Evolutionary conservation across 2,888 invertebrate species (phyloP).

Genomic region (Gerosis bhagava): DNA sequence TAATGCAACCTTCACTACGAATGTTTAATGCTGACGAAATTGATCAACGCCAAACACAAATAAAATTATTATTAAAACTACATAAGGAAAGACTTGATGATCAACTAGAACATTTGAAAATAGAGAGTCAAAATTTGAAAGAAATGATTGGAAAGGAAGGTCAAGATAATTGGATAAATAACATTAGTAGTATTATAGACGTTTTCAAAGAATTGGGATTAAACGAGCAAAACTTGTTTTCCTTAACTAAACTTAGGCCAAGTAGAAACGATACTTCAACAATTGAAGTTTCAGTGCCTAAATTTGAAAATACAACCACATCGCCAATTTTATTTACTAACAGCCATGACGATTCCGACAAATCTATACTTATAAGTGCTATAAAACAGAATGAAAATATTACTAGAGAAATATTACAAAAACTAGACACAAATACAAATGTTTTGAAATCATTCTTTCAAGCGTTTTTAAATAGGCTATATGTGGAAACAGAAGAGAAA

Average conservation of each 20-base stretch:
- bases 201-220: conserved; percentile 9
- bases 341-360: conserved; percentile 29
- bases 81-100: conserved; percentile 54
- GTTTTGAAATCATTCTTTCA: conserved; percentile 52
- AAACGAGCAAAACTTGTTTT: no score
- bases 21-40: no score
- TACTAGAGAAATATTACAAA: conserved; percentile 57
- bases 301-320: no score
- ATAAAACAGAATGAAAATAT: conserved; percentile 55
- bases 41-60: conserved; percentile 44
- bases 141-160: conserved; percentile 32
- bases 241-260: no score
- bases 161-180: conserved; percentile 31
- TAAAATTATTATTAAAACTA: conserved; percentile 47
- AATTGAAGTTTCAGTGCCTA: no score
- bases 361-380: conserved; percentile 40
- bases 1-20: no score
- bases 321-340: no score
- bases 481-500: no score
- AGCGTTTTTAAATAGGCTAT: no score
- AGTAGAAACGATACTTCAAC: no score
- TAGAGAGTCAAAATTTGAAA: conserved; percentile 52
- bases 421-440: conserved; percentile 61
- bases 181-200: conserved; percentile 8
- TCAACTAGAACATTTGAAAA: conserved; percentile 49